phyloP scores from a whole-genome alignment of 2,113 vertebrate genomes.

The Trematocara nigrifrons region DNA sequence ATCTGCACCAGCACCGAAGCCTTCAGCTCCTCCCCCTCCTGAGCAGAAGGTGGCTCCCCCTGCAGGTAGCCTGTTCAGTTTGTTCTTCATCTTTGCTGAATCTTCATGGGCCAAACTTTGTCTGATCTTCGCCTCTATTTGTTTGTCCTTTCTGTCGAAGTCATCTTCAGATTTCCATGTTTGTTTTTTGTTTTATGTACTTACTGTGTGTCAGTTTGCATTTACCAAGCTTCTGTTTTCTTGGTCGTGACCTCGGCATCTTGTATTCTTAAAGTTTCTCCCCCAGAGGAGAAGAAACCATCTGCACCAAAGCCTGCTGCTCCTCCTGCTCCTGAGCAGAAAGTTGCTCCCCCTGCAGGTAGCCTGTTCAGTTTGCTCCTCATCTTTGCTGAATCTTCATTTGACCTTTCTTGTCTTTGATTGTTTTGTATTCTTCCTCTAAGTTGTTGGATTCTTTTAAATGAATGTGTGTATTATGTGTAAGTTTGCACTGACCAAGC shows the following conservation, averaged over 20 bases:
- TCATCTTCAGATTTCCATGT: not conserved
- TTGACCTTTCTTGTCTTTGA: too few species aligned
- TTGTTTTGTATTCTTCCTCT: too few species aligned
- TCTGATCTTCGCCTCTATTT: not conserved
- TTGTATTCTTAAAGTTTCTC: conserved; percentile 34
- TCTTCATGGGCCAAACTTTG: not conserved
- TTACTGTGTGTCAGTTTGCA: not conserved
- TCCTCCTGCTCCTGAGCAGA: not conserved
- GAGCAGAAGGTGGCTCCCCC: not conserved
- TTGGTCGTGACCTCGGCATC: conserved; percentile 11
- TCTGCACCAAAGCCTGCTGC: not conserved
- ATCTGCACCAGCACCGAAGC: not conserved
- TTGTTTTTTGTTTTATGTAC: not conserved
- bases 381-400: too few species aligned
- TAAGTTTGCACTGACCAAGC: not conserved
- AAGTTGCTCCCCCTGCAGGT: too few species aligned
- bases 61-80: conserved; percentile 13
- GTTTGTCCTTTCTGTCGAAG: not conserved
- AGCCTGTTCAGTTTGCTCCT: too few species aligned
- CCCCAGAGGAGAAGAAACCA: conserved; percentile 32
- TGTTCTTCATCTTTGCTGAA: not conserved
- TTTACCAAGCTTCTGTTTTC: not conserved
- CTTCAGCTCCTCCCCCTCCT: not conserved
- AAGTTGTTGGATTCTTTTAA: too few species aligned
- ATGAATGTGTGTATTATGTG: too few species aligned